Conservation (phyloP, 2,888 invertebrate species). For the Amiota mariae region DNA sequence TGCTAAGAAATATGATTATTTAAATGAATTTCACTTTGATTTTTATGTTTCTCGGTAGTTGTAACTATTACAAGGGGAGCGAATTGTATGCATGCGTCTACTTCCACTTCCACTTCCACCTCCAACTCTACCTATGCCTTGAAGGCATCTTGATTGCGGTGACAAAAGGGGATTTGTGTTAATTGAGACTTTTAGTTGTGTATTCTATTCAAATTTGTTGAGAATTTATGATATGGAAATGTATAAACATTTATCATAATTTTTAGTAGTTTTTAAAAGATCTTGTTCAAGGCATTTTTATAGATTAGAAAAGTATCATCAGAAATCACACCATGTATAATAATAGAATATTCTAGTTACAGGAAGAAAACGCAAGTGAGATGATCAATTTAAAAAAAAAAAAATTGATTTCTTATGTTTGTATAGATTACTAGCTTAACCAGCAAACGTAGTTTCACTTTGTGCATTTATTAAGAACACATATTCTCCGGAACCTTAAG, state of each 20-base stretch:
- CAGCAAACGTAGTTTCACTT: too few relatives aligned
- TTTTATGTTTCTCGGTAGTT: conserved; percentile 51
- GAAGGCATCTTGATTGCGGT: background rate
- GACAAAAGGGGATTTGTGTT: conserved; percentile 12
- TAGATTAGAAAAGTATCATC: too few relatives aligned
- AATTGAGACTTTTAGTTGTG: conserved; percentile 19
- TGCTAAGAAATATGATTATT: conserved; percentile 61
- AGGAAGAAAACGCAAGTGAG: too few relatives aligned
- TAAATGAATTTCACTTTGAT: conserved; percentile 65
- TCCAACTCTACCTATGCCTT: too few relatives aligned
- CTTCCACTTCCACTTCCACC: too few relatives aligned
- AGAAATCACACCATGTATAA: too few relatives aligned
- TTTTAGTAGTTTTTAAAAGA: conserved; percentile 16
- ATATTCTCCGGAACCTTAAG: too few relatives aligned
- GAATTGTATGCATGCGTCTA: background rate
- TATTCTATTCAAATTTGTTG: conserved; percentile 24
- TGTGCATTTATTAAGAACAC: too few relatives aligned
- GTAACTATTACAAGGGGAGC: conserved; percentile 3
- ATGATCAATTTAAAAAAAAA: too few relatives aligned
- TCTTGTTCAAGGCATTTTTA: background rate
- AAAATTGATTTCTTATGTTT: too few relatives aligned
- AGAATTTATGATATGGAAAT: conserved; percentile 19
- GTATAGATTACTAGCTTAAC: too few relatives aligned
- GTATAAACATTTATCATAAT: conserved; percentile 24
- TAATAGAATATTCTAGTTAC: too few relatives aligned